Base-by-base conservation (phyloP, 23 tunicate species). In the Ascidia mentula region DNA sequence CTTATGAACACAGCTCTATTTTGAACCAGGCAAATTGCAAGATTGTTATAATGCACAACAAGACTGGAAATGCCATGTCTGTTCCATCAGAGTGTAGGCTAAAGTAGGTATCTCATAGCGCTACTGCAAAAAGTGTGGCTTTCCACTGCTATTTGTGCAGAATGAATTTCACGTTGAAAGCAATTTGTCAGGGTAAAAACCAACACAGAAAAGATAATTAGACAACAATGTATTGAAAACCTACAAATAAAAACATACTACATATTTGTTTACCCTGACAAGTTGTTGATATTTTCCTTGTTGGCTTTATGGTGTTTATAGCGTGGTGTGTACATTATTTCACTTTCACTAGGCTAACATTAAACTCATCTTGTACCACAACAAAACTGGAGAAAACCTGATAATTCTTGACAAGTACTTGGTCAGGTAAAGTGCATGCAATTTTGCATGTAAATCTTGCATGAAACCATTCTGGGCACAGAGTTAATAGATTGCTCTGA, bases 331-430 rank as follows among this genome's bases (percentile, higher is more conserved):
- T 45, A 2, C 72, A 2, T 53, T 46, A 28, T 33, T 46, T 46
- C 18, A 75, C 6, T 83, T 30, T 35, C 22, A 15, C 38, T 83
- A 91, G 92, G 88, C 92, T 22, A 93, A 93, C 72, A 71, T 88
- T 30, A 88, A 87, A 59, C 40, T 93, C 36, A 36, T 93, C 60
- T 38, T 93, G 9, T 84, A 71, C 26, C 98, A 93, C 72, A 85
- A 86, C 87, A 88, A 93, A 76, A 93, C 98, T 22, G 98, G 98
- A 36, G 73, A 93, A 60, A 79, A 80, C 36, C 45, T 93, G 26
- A 46, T 74, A 1, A 46, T 88, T 18, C 75, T 45, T n/a, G 74
- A 86, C 40, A 77, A 88, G 40, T 80, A 69, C 59, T 20, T 34
- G 20, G n/a, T 84, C 77, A 91, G 90, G 97, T 91, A 53, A 53